Base-by-base conservation (phyloP, 2,113 vertebrate species). In the Lethenteron reissneri region DNA sequence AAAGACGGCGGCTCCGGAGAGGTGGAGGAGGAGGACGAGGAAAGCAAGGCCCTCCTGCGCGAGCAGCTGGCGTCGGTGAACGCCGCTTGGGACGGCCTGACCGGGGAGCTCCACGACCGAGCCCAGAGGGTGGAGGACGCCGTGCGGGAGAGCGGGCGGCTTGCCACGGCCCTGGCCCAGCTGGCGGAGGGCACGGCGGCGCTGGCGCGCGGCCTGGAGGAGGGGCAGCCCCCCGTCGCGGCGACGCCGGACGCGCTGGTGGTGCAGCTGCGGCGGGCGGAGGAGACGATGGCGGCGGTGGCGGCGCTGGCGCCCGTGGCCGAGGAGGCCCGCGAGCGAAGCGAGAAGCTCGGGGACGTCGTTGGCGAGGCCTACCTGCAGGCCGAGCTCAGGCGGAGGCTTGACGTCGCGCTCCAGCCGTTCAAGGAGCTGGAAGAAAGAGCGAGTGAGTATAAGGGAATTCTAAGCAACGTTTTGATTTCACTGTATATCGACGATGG, bases 331-430 rank as follows among this genome's bases (percentile, higher is more conserved):
- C 84, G 91, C 79, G 74, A 58, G 64, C 83, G 97, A 59, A 95
- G 90, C 5, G 73, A 78, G 15, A 88, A 88, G 76, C 84, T 99
- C 64, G 92, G 88, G 1, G 2, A 80, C 70, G 89, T 97, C 69
- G 87, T 97, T 3, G 88, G 82, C 4, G 95, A 99, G 72, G 89
- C 90, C 12, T 99, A 99, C 76, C 88, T 97, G 75, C 85, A 86
- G 74, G 90, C 97, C 14, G 95, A 99, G 80, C 79, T 99, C 17
- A 82, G 80, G 74, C 97, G 97, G 74, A 86, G 92, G 3, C 82
- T 96, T 78, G 86, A 89, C 76, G 85, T 86, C 0, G 87, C 97
- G 74, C 82, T 86, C 1, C 79, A 83, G 9, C 92, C 95, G 4
- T 86, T 96, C 73, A 87, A 78, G 77, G 89, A 83, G 70, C 79